Evolutionary conservation across 92 coral and sea anemone species (phyloP).

Genomic region (Actinernus sp.): DNA sequence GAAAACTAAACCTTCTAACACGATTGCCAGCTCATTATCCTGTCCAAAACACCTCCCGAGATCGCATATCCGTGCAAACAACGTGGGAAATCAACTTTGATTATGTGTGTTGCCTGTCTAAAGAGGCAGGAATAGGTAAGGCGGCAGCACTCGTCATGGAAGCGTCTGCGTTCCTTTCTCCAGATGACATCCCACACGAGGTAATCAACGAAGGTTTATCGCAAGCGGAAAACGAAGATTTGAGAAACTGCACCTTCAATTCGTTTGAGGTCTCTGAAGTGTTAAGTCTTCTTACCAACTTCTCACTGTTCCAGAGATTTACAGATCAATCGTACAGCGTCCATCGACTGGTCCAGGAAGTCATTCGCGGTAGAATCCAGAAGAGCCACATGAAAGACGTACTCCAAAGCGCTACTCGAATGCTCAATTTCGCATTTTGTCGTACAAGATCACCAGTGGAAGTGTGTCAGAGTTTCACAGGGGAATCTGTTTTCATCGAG

Average conservation of each 20-base stretch:
- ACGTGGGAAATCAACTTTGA: constrained; percentile 87
- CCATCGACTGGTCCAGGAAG: constrained; percentile 93
- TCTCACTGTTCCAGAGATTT: constrained; percentile 83
- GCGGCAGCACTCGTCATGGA: constrained; percentile 64
- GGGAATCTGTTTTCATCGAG: constrained; percentile 55
- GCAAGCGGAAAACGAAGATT: constrained; percentile 25
- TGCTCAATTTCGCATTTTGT: constrained; percentile 62
- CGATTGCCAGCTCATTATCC: constrained; percentile 43
- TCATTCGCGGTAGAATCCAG: constrained; percentile 56
- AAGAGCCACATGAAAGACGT: constrained; percentile 4
- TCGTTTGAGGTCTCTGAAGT: constrained; percentile 51
- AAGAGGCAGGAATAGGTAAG: constrained; percentile 38
- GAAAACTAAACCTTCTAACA: constrained; percentile 51
- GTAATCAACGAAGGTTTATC: constrained; percentile 79
- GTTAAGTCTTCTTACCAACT: constrained; percentile 73
- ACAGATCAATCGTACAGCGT: constrained; percentile 67
- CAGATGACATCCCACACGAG: constrained; percentile 83
- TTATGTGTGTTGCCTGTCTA: constrained; percentile 30
- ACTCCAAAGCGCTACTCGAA: constrained; percentile 60
- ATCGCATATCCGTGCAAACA: constrained; percentile 76
- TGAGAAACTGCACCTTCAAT: constrained; percentile 14
- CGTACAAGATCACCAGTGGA: constrained; percentile 57
- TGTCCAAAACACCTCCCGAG: constrained; percentile 60
- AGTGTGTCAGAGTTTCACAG: constrained; percentile 61
- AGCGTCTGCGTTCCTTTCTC: constrained; percentile 76